Conservation (phyloP, 2,113 vertebrate species). For the Perca schrenkii region DNA sequence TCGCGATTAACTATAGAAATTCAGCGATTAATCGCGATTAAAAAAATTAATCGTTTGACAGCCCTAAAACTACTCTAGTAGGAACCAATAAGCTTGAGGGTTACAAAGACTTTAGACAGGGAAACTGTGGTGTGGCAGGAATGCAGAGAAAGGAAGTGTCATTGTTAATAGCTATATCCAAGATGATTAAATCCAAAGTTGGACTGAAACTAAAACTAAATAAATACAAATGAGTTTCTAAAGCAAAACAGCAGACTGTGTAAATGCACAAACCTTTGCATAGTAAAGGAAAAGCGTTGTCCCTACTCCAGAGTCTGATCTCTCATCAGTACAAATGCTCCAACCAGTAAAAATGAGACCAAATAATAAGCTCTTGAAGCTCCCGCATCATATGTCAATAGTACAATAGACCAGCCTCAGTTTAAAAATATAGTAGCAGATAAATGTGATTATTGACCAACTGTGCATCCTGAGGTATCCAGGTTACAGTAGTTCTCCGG, state of each 20-base stretch:
- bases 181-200: neutral
- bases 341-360: neutral
- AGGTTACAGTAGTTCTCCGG: constrained; percentile 1
- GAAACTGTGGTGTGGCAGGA: neutral
- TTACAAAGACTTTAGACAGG: neutral
- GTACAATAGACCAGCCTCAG: neutral
- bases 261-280: neutral
- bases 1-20: too few relatives aligned
- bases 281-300: neutral
- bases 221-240: neutral
- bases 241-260: neutral
- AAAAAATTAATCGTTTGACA: too few relatives aligned
- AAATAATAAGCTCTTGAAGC: neutral
- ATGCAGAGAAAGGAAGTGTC: neutral
- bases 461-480: constrained; percentile 5
- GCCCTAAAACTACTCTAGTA: neutral
- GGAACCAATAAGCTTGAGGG: neutral
- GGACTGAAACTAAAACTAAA: neutral
- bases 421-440: neutral
- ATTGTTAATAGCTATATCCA: neutral
- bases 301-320: neutral
- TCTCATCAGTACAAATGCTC: neutral
- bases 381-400: constrained; percentile 2
- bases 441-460: neutral
- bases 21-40: too few relatives aligned